These are phyloP conservation scores for Trachelus stipa DNA, from an alignment of 2,888 invertebrate species.

Conservation along the genomic window DNA sequence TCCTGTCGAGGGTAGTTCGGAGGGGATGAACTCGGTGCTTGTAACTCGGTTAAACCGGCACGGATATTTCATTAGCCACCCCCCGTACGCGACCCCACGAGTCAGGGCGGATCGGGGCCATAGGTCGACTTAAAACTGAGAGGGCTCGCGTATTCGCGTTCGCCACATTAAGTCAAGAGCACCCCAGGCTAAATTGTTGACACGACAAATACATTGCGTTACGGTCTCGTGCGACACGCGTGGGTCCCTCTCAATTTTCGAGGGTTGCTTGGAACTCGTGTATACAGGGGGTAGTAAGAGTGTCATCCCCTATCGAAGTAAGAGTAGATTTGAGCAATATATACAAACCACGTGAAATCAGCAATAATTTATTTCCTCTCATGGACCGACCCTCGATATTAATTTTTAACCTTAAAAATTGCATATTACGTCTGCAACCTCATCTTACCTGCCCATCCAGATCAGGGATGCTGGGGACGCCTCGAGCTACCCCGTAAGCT, in stretches of 20 bases:
- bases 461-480: not conserved
- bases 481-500: not conserved
- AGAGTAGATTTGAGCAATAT: not conserved
- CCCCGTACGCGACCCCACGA: constrained; percentile 36
- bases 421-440: not conserved
- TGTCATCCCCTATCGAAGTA: not conserved
- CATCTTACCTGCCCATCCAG: not conserved
- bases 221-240: constrained; percentile 34
- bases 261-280: not conserved
- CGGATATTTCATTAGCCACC: constrained; percentile 65
- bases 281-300: not conserved
- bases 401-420: not conserved
- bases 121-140: constrained; percentile 14
- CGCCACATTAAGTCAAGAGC: constrained; percentile 55
- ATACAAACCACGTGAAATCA: not conserved
- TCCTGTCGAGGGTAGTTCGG: constrained; percentile 36
- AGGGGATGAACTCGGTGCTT: constrained; percentile 28
- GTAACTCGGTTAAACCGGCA: constrained; percentile 66
- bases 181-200: constrained; percentile 60
- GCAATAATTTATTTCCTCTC: not conserved
- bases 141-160: constrained; percentile 25
- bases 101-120: constrained; percentile 24
- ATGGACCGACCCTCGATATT: too few relatives aligned
- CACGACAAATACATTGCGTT: constrained; percentile 63
- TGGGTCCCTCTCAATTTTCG: constrained; percentile 21